Evolutionary conservation across 2,797 vertebrate species (phyloP), one percentile per base, ranked within the genome.

Genomic region (Onychomys torridus): DNA sequence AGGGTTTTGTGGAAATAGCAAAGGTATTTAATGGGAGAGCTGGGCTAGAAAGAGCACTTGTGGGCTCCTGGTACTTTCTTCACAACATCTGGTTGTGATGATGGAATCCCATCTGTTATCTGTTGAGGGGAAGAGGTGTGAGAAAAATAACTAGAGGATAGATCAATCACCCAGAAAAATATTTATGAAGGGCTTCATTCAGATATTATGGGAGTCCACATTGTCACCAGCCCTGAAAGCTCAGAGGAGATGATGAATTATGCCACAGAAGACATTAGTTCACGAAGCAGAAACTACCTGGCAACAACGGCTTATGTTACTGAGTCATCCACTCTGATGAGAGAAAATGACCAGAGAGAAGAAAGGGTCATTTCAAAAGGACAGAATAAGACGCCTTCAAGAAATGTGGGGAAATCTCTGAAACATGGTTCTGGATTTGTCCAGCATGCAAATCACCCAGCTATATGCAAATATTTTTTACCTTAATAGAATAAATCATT

Each of bases 151-250:
- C 82, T 85, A 88, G 79, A 96, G 76, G 83, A 94, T 93, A 78
- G 96, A 98, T 97, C 97, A 98, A 96, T 98, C 97, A 97, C 83
- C 46, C 76, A 82, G 97, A 73, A 97, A 98, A 97, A 96, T 96
- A 95, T 97, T 97, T 97, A 97, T 96, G 91, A 97, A 97, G 95
- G 96, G 90, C 89, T 95, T 96, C 86, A 87, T 85, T 96, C 96
- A 97, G 89, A 96, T 97, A 97, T 96, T 97, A 96, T 93, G 94
- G 92, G 97, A 96, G 97, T 97, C 94, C 82, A 96, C 95, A 90
- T 97, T 97, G 95, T 95, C 92, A 95, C 84, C 65, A 91, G 84
- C 91, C 76, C 93, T 91, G 87, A 93, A 96, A 96, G 96, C 85
- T 92, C 89, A 95, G 71, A 96, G 59, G 14, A 37, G 25, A 91